Conservation (phyloP, 35 echinoderm and acorn worm genomes). For the Apostichopus californicus region DNA sequence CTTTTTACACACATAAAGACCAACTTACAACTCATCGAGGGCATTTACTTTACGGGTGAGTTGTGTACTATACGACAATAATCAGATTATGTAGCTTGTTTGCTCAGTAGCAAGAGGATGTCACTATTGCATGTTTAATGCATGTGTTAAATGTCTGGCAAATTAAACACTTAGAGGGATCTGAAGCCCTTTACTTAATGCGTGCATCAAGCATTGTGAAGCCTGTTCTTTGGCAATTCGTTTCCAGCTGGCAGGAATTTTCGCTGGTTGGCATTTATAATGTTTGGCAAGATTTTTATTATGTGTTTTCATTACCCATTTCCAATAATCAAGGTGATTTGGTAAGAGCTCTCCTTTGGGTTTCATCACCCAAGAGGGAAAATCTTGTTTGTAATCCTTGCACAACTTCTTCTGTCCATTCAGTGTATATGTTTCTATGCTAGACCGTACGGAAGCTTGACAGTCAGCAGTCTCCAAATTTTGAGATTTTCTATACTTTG, state of each 20-base stretch:
- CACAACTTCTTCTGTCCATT: background rate
- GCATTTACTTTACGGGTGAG: background rate
- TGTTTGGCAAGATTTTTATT: background rate
- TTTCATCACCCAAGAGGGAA: background rate
- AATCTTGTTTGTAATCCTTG: background rate
- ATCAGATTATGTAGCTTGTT: too few relatives aligned
- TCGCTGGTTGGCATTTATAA: background rate
- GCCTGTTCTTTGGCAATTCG: background rate
- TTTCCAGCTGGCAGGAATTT: background rate
- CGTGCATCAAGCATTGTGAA: background rate
- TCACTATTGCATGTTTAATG: too few relatives aligned
- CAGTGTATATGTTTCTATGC: background rate
- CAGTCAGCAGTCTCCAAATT: background rate
- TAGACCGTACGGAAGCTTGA: background rate
- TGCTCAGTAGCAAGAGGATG: too few relatives aligned
- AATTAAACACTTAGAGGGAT: too few relatives aligned
- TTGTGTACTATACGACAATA: too few relatives aligned
- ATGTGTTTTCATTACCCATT: background rate
- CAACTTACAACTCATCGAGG: too few relatives aligned
- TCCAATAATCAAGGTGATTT: background rate
- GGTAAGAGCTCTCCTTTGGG: background rate
- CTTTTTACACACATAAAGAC: too few relatives aligned
- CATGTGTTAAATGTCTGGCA: too few relatives aligned
- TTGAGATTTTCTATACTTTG: background rate
- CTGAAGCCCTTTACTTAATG: too few relatives aligned